A percentile compares a stretch with the other conserved stretches of the same genome.
These are phyloP conservation scores for Fragum whitleyi DNA, from an alignment of 2,888 invertebrate species.

Conservation along the genomic window DNA sequence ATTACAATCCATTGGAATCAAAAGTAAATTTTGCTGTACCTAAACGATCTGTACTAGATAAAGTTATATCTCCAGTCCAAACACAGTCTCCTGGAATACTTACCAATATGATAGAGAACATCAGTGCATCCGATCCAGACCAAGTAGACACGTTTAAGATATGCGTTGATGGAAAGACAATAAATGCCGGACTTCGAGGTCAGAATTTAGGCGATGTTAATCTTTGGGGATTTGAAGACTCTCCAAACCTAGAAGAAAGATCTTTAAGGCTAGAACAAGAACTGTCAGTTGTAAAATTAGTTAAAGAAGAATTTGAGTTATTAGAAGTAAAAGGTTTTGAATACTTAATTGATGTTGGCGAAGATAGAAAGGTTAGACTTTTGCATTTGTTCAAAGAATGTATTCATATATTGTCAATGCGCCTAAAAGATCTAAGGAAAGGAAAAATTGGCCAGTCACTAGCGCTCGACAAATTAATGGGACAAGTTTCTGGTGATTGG, in stretches of 20 bases:
- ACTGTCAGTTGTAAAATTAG: background rate
- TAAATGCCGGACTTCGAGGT: constrained; percentile 9
- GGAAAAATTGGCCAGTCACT: background rate
- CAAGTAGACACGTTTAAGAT: constrained; percentile 23
- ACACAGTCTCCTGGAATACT: background rate
- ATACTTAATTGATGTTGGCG: background rate
- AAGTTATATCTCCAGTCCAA: background rate
- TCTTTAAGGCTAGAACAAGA: background rate
- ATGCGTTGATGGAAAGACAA: constrained; percentile 46
- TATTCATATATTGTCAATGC: background rate
- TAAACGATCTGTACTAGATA: background rate
- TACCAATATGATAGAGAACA: constrained; percentile 4
- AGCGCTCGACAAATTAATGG: background rate
- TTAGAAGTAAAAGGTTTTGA: background rate
- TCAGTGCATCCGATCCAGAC: background rate
- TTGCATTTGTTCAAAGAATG: background rate
- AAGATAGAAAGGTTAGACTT: background rate
- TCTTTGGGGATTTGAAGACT: constrained; percentile 39
- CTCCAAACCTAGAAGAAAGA: constrained; percentile 13
- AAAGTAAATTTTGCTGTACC: constrained; percentile 24
- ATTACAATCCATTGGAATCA: background rate
- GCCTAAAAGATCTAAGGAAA: background rate
- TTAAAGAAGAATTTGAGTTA: too few species aligned
- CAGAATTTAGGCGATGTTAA: constrained; percentile 31
- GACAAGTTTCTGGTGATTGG: background rate